phyloP scores from a whole-genome alignment of 2,113 vertebrate genomes.

The Athene noctua region DNA sequence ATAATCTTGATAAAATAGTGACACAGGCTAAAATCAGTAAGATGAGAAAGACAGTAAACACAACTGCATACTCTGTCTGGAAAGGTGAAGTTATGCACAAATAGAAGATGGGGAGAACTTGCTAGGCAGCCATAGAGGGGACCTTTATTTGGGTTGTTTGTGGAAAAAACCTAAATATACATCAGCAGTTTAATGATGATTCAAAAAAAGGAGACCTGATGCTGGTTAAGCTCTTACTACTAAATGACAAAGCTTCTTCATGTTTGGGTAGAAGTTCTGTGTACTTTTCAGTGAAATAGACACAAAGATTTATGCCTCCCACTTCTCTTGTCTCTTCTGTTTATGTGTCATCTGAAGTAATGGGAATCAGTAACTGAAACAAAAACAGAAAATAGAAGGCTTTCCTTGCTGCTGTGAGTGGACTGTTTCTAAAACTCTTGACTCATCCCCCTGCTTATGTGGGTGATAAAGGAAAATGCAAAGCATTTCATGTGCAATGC shows the following conservation, averaged over 20 bases:
- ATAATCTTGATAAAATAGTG: neutral
- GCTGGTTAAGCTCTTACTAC: neutral
- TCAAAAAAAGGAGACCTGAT: neutral
- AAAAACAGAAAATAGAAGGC: neutral
- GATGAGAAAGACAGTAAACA: neutral
- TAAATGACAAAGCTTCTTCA: neutral
- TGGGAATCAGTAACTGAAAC: neutral
- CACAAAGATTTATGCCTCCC: neutral
- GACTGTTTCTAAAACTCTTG: neutral
- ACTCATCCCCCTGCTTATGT: accelerated
- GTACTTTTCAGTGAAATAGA: neutral
- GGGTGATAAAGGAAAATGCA: neutral
- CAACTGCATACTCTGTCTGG: neutral
- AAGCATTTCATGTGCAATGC: neutral
- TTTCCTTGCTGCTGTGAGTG: neutral
- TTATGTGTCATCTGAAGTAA: accelerated
- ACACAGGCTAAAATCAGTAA: neutral
- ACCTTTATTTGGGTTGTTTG: neutral
- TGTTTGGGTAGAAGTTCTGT: neutral
- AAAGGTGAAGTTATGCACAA: neutral
- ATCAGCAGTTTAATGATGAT: neutral
- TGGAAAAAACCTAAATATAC: neutral
- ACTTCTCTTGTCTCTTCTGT: neutral
- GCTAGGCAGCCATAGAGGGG: neutral
- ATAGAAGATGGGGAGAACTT: neutral